These are phyloP conservation scores for Endotricha flammealis DNA, from an alignment of 2,888 invertebrate species.

Conservation along the genomic window DNA sequence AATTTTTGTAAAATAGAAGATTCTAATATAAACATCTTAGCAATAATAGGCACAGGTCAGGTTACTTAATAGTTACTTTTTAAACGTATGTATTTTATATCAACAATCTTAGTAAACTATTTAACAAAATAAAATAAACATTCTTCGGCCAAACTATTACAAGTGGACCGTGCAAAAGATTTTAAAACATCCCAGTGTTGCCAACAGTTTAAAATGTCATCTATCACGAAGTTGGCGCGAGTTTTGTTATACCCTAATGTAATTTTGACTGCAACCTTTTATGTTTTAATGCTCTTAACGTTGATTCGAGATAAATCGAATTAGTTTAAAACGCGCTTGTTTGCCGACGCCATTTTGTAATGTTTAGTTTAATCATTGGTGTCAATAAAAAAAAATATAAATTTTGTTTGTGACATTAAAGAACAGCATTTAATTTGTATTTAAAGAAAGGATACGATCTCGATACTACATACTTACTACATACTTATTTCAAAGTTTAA, in stretches of 20 bases:
- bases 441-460: not conserved
- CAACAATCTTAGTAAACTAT: too few relatives aligned
- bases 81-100: too few relatives aligned
- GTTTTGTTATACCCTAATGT: conserved; percentile 57
- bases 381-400: too few relatives aligned
- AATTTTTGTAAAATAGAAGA: too few relatives aligned
- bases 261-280: conserved; percentile 59
- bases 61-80: too few relatives aligned
- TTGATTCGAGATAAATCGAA: conserved; percentile 39
- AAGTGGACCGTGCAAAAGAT: conserved; percentile 7
- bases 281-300: conserved; percentile 42
- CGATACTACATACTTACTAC: too few relatives aligned
- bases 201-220: conserved; percentile 68
- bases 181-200: conserved; percentile 28
- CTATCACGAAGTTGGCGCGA: conserved; percentile 56
- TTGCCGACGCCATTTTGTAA: conserved; percentile 16
- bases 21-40: too few relatives aligned
- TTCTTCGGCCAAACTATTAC: conserved; percentile 1
- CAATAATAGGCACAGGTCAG: too few relatives aligned
- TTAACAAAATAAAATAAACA: conserved; percentile 2
- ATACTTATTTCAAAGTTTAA: too few relatives aligned
- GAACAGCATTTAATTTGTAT: too few relatives aligned
- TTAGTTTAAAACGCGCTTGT: conserved; percentile 34
- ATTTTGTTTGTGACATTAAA: too few relatives aligned
- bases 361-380: too few relatives aligned